Percentiles rank a stretch among this genome's conserved stretches.
Evolutionary conservation across 2,797 vertebrate genomes (phyloP).

Genomic region (Pelobates cultripes): DNA sequence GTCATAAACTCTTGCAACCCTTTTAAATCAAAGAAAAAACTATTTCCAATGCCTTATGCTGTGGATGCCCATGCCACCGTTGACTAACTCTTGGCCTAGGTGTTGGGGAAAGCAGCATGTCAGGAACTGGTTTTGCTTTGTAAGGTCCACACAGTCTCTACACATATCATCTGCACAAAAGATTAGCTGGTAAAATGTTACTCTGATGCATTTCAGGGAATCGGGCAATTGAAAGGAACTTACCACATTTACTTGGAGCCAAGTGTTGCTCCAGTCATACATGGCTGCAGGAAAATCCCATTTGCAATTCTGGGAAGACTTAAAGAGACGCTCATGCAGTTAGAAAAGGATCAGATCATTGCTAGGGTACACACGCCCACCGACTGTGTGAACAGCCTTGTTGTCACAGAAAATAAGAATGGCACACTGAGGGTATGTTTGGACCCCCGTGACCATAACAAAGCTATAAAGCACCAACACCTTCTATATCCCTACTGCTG

Average conservation of each 20-base stretch:
- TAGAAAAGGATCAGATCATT: neutral
- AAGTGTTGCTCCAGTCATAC: constrained; percentile 5
- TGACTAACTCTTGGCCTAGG: too few relatives aligned
- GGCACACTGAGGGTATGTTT: neutral
- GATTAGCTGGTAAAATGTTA: constrained; percentile 11
- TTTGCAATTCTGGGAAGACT: neutral
- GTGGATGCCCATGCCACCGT: too few relatives aligned
- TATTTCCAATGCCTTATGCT: too few relatives aligned
- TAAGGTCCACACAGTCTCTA: constrained; percentile 12
- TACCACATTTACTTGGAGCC: constrained; percentile 1
- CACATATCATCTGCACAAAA: neutral
- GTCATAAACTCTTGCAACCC: too few relatives aligned
- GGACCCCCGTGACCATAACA: constrained; percentile 6
- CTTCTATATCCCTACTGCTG: neutral
- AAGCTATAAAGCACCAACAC: neutral
- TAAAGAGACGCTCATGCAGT: neutral
- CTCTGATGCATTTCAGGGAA: constrained; percentile 1
- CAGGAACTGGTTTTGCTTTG: constrained; percentile 7
- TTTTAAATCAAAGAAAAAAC: too few relatives aligned
- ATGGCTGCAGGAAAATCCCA: neutral
- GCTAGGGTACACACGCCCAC: neutral
- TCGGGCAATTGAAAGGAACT: neutral
- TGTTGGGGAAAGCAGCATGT: constrained; percentile 11
- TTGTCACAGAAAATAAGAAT: neutral
- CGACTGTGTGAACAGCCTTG: neutral